phyloP scores from a whole-genome alignment of 2,797 vertebrate species.

The Sebastes oblongus region DNA sequence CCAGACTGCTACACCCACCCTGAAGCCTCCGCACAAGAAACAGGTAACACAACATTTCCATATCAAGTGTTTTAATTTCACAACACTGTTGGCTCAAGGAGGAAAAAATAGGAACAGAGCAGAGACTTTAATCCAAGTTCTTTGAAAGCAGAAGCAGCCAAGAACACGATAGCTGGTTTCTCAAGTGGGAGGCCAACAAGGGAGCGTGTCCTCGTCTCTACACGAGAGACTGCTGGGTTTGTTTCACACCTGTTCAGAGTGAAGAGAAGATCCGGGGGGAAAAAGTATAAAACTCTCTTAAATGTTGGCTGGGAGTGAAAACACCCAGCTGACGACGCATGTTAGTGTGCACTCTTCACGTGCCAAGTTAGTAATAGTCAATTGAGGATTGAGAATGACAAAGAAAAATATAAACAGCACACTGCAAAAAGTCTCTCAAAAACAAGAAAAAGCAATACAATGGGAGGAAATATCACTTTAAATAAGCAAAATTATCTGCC shows the following conservation, averaged over 20 bases:
- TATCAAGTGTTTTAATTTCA: background rate
- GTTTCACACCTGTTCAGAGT: background rate
- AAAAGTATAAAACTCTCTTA: background rate
- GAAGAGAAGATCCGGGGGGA: background rate
- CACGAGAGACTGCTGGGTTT: background rate
- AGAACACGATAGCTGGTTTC: background rate
- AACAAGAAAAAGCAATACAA: background rate
- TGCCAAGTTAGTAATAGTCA: background rate
- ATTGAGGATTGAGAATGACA: background rate
- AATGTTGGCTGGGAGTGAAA: background rate
- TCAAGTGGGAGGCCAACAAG: background rate
- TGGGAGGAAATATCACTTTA: background rate
- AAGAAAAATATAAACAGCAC: too few relatives aligned
- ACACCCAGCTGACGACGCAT: background rate
- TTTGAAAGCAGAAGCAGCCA: background rate
- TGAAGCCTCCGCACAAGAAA: slow-evolving; percentile 75
- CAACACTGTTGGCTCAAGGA: background rate
- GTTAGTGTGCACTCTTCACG: background rate
- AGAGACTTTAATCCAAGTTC: background rate
- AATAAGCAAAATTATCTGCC: background rate
- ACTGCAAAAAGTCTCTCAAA: background rate
- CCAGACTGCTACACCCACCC: slow-evolving; percentile 78
- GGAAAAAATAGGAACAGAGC: background rate
- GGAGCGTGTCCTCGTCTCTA: background rate
- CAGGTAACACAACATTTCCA: slow-evolving; percentile 78